These are phyloP conservation scores for Corvus moneduloides DNA, from an alignment of 2,113 vertebrate species.

Conservation along the genomic window DNA sequence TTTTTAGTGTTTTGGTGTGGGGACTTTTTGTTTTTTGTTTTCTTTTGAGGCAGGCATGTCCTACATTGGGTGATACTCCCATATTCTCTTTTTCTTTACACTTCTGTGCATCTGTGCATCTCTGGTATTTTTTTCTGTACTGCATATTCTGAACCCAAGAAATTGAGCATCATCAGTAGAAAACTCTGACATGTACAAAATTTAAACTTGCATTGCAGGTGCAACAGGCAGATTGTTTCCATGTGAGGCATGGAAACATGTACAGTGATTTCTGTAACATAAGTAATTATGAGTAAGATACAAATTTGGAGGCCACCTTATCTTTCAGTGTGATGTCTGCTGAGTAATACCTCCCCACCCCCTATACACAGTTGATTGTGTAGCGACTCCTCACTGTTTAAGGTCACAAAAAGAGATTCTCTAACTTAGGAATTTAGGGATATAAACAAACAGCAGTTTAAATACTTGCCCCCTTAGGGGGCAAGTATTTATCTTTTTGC, in stretches of 20 bases:
- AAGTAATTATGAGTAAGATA: neutral
- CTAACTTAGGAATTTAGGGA: neutral
- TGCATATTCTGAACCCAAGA: neutral
- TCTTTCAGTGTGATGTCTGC: neutral
- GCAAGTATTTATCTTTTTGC: neutral
- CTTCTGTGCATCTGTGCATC: neutral
- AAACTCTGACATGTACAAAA: neutral
- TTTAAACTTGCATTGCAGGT: neutral
- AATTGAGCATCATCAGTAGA: neutral
- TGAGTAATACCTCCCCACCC: neutral
- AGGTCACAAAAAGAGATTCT: neutral
- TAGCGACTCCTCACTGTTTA: neutral
- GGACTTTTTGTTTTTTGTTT: rapidly evolving
- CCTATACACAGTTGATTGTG: neutral
- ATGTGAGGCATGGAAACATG: too few relatives aligned
- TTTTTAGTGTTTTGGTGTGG: neutral
- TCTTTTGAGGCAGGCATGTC: neutral
- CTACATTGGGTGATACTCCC: rapidly evolving
- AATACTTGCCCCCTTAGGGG: neutral
- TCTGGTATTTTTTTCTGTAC: neutral
- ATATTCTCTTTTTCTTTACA: neutral
- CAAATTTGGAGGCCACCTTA: neutral
- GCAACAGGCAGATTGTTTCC: neutral
- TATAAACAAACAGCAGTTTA: neutral
- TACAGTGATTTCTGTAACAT: neutral